These are phyloP conservation scores for Monopterus albus DNA, from an alignment of 2,113 vertebrate genomes.

Conservation along the genomic window DNA sequence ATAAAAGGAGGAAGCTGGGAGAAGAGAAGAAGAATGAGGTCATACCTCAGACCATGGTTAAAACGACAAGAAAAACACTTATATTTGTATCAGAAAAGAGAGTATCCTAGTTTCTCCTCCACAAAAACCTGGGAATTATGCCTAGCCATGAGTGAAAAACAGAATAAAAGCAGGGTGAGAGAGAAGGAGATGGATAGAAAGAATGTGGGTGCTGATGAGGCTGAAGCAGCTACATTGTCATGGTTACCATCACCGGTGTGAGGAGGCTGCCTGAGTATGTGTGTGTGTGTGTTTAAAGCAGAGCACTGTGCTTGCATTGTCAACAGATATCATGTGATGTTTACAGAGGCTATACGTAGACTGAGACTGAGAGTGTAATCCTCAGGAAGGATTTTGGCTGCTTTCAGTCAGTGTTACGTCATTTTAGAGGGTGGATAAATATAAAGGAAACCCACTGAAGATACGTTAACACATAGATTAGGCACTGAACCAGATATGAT, in stretches of 20 bases:
- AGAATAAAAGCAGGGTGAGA: slow-evolving; percentile 61
- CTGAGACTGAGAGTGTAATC: slow-evolving; percentile 31
- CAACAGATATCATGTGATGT: slow-evolving; percentile 71
- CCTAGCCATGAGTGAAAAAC: slow-evolving; percentile 19
- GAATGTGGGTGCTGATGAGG: slow-evolving; percentile 72
- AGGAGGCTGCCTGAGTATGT: slow-evolving; percentile 11
- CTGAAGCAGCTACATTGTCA: slow-evolving; percentile 75
- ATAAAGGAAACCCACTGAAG: background rate
- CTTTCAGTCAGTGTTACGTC: background rate
- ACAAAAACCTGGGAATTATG: slow-evolving; percentile 57
- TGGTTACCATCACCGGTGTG: slow-evolving; percentile 69
- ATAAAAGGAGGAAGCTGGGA: background rate
- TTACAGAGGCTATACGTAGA: slow-evolving; percentile 43
- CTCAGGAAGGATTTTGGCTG: slow-evolving; percentile 7
- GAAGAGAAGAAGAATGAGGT: slow-evolving; percentile 33
- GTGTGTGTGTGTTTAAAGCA: slow-evolving; percentile 30
- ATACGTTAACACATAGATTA: background rate
- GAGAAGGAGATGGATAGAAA: slow-evolving; percentile 63
- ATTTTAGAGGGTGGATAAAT: slow-evolving; percentile 12
- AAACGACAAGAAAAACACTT: slow-evolving; percentile 20
- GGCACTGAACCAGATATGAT: slow-evolving; percentile 1
- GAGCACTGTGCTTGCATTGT: slow-evolving; percentile 48
- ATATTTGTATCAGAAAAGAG: slow-evolving; percentile 22
- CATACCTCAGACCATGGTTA: slow-evolving; percentile 19
- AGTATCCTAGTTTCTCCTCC: slow-evolving; percentile 54